Base-by-base conservation (phyloP, 2,797 vertebrate genomes). In the Syncerus caffer region DNA sequence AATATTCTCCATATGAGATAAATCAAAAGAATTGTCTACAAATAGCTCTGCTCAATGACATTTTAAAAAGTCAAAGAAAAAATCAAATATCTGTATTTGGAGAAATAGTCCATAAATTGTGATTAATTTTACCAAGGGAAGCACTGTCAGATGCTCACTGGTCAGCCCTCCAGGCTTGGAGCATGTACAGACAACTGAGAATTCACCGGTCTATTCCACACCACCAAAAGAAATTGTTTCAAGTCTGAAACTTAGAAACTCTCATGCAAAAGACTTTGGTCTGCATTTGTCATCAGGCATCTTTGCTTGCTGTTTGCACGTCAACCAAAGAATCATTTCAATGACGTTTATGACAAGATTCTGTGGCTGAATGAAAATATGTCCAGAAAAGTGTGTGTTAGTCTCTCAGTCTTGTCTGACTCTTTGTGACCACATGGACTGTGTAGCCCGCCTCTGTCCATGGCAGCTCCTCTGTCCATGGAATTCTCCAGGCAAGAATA, bases 1-100 rank as follows among this genome's bases (percentile, higher is more conserved):
- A 96, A 91, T 92, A 79, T 95, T 86, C 38, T 85, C 0, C 14
- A n/a, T 25, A 16, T 92, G 90, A 84, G 95, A 97, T 60, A 84
- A 96, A 92, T 13, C 93, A 7, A 42, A 94, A 84, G 60, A 85
- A 50, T 86, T 95, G 19, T 85, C 31, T 16, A 91, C 93, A 91
- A 34, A 55, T 5, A 16, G 7, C 21, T 78, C 17, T 58, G 0
- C 86, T 74, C 53, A 98, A 57, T 91, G 34, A 4, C 67, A 6
- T 38, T 71, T 71, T 71, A 71, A 71, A 67, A 71, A 71, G 67
- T 23, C 67, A 71, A 71, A 71, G 67, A 71, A 71, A 78, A 71
- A 71, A 12, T 71, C 34, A 71, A 21, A 38, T 71, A 6, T 71
- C 67, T 38, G 9, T 34, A 67, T 82, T 89, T 96, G 38, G 45